Evolutionary conservation across 2,113 vertebrate genomes (phyloP).

Genomic region (Arenaria interpres): DNA sequence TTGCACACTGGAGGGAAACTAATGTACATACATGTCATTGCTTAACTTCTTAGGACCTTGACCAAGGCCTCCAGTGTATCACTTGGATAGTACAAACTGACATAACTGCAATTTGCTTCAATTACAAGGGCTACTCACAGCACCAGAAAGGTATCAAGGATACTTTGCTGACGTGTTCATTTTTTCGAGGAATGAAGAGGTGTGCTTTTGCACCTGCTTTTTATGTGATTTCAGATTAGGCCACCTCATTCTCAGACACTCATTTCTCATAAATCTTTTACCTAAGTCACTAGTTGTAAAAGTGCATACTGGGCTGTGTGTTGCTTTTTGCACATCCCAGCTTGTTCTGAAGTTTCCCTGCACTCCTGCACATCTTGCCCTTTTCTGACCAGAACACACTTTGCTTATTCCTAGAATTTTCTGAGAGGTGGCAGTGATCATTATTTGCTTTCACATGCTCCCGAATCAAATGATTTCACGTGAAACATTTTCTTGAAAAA

Average conservation of each 20-base stretch:
- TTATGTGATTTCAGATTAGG: not conserved
- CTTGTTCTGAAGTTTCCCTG: not conserved
- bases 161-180: not conserved
- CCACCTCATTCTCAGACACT: not conserved
- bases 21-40: rapidly evolving
- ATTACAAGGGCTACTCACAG: not conserved
- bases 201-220: not conserved
- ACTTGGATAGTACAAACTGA: not conserved
- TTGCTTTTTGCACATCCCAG: not conserved
- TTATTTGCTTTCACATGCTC: not conserved
- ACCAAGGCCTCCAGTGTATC: not conserved
- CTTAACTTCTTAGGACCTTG: not conserved
- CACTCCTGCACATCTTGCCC: not conserved
- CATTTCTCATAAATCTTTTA: not conserved
- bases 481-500: not conserved
- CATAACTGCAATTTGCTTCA: not conserved
- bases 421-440: not conserved
- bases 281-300: not conserved
- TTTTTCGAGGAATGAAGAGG: not conserved
- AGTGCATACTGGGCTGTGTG: not conserved
- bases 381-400: not conserved
- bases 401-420: not conserved
- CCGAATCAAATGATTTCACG: not conserved
- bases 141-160: not conserved
- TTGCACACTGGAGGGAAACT: not conserved